Evolutionary conservation across 2,113 vertebrate genomes (phyloP).

Genomic region (Misgurnus mizolepis): DNA sequence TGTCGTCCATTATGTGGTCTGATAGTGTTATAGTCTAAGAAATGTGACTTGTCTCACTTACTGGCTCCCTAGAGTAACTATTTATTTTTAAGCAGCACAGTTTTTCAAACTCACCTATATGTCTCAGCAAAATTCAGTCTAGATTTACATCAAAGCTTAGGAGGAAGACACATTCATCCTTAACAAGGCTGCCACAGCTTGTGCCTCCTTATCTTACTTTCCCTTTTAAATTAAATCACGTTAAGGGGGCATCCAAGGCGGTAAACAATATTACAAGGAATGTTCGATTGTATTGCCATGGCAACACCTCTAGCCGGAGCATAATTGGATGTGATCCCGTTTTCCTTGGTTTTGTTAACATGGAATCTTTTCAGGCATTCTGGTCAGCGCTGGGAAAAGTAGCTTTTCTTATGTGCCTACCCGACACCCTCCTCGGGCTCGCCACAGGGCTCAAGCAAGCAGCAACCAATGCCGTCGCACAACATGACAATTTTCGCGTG

Average conservation of each 20-base stretch:
- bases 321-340: conserved; percentile 84
- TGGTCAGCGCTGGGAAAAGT: conserved; percentile 82
- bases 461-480: conserved; percentile 58
- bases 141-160: conserved; percentile 28
- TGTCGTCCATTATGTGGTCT: not conserved
- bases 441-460: conserved; percentile 68
- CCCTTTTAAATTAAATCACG: conserved; percentile 80
- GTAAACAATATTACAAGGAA: conserved; percentile 85
- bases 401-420: conserved; percentile 77
- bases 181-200: not conserved
- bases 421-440: conserved; percentile 73
- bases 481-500: conserved; percentile 63
- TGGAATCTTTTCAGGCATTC: conserved; percentile 83
- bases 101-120: conserved; percentile 21
- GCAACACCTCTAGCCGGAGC: conserved; percentile 80
- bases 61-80: conserved; percentile 8
- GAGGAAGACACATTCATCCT: conserved; percentile 10
- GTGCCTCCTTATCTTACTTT: conserved; percentile 52
- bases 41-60: conserved; percentile 5
- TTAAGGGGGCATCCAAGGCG: conserved; percentile 73
- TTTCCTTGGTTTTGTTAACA: conserved; percentile 83
- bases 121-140: conserved; percentile 6
- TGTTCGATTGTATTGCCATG: conserved; percentile 82
- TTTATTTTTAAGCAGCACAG: conserved; percentile 32
- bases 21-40: conserved; percentile 14